Base-by-base conservation (phyloP, 1,140 invertebrate species). In the Polypedilum pembai region DNA sequence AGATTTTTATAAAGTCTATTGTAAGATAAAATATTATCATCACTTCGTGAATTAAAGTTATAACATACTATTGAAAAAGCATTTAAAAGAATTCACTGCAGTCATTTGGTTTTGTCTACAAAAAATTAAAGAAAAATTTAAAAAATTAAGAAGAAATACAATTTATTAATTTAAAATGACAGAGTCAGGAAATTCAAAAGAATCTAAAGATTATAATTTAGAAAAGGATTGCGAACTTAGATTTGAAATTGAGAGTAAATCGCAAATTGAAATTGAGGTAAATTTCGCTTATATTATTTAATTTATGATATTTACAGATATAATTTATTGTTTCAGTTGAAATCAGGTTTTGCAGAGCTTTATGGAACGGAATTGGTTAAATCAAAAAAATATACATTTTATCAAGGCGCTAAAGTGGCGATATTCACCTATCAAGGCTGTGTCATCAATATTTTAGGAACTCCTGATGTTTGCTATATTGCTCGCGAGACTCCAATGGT, bases 361-460 rank as follows among this genome's bases (percentile, higher is more conserved):
- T 99, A 99, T 85, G 98, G 98, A 0, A 96, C 96, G 0, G 97
- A 99, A 84, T 80, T 99, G 75, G 92, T 97, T 0, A 94, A 94
- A 83, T 94, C 94, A 21, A 98, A 95, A 83, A 88, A 90, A 17
- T 99, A 99, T 83, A 90, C 90, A 76, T 99, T 99, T 81, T 86
- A 88, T 21, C 86, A 90, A 7, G 95, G 96, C 2, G 92, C 95
- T 0, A 98, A 99, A 85, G 90, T 97, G 15, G 97, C 97, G 0
- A 90, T 99, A 1, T 99, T 94, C 79, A 97, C 97, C 8, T 99
- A 93, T 89, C 94, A 98, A 81, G 95, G 95, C 1, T 98, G 95
- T 80, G 89, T 88, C 0, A 81, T 98, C 56, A 89, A 94, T 82
- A 79, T 96, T 12, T 86, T 85, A 76, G 96, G 95, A 1, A 92